These are phyloP conservation scores for Varanus komodoensis DNA, from an alignment of 2,113 vertebrate species.

Conservation along the genomic window DNA sequence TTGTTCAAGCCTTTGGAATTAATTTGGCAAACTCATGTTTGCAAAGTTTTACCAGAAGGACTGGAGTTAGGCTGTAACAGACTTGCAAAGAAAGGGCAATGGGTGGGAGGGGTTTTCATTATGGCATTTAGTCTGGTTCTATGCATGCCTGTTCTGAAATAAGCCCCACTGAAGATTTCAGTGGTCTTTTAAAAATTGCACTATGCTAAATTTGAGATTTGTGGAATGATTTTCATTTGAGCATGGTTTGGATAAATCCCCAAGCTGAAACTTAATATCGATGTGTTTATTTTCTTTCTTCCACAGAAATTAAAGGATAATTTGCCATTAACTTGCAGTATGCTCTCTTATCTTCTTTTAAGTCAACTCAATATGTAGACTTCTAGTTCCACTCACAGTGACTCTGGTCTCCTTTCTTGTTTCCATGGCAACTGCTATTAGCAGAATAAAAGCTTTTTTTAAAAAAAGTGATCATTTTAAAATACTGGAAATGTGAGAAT, in stretches of 20 bases:
- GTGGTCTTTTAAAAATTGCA: background rate
- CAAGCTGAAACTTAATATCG: background rate
- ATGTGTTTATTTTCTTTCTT: background rate
- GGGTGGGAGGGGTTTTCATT: background rate
- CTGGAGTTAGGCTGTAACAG: background rate
- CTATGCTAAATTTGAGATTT: background rate
- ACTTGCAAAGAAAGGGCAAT: background rate
- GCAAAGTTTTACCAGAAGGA: background rate
- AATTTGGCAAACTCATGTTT: background rate
- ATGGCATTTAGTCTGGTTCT: background rate
- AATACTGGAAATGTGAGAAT: conserved; percentile 46
- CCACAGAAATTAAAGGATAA: conserved; percentile 11
- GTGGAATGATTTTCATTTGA: background rate
- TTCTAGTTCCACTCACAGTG: conserved; percentile 39
- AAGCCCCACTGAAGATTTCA: background rate
- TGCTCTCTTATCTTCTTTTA: background rate
- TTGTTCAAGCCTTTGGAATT: background rate
- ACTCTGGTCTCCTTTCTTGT: conserved; percentile 49
- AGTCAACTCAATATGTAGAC: background rate
- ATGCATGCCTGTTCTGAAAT: background rate
- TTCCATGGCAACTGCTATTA: conserved; percentile 70
- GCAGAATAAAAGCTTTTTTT: conserved; percentile 37
- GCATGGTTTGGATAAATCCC: background rate
- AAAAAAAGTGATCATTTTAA: conserved; percentile 50
- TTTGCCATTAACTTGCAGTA: conserved; percentile 15